Percentiles rank a stretch among this genome's conserved stretches.
Evolutionary conservation across 2,888 invertebrate genomes (phyloP).

Genomic region (Epistrophe grossulariae): DNA sequence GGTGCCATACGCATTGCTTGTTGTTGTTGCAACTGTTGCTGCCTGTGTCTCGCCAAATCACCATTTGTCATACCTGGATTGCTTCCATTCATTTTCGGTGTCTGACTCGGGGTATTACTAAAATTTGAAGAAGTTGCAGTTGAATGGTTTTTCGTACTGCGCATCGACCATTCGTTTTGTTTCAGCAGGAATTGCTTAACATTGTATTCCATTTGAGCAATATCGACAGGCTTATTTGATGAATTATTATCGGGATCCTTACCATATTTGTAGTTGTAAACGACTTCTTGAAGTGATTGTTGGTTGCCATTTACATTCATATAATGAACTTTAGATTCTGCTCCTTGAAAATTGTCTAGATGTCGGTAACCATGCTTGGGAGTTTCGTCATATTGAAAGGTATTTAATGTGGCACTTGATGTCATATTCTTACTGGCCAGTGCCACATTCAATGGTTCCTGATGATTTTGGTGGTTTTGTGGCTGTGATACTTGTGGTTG

Average conservation of each 20-base stretch:
- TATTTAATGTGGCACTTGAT: constrained; percentile 57
- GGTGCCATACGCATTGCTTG: constrained; percentile 78
- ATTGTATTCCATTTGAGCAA: constrained; percentile 90
- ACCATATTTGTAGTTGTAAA: constrained; percentile 82
- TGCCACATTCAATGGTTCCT: constrained; percentile 38
- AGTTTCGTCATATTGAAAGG: constrained; percentile 53
- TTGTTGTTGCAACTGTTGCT: constrained; percentile 37
- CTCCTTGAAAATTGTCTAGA: constrained; percentile 27
- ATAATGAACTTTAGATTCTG: constrained; percentile 24
- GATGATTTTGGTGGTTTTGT: constrained; percentile 4
- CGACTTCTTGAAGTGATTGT: constrained; percentile 79
- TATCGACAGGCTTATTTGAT: constrained; percentile 85
- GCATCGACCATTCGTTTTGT: constrained; percentile 84
- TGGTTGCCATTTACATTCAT: constrained; percentile 61
- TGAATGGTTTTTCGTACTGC: constrained; percentile 75
- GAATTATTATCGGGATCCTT: constrained; percentile 81
- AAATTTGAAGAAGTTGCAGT: constrained; percentile 66
- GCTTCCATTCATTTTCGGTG: constrained; percentile 32
- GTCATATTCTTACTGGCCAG: constrained; percentile 65
- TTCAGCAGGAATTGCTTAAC: constrained; percentile 90
- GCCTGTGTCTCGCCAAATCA: constrained; percentile 53
- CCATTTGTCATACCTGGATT: constrained; percentile 51
- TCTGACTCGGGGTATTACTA: constrained; percentile 65
- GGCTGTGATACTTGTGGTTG: constrained; percentile 77
- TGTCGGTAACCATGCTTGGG: constrained; percentile 52